These are phyloP conservation scores for Octonoba sinensis DNA, from an alignment of 2,888 invertebrate species.

Conservation along the genomic window DNA sequence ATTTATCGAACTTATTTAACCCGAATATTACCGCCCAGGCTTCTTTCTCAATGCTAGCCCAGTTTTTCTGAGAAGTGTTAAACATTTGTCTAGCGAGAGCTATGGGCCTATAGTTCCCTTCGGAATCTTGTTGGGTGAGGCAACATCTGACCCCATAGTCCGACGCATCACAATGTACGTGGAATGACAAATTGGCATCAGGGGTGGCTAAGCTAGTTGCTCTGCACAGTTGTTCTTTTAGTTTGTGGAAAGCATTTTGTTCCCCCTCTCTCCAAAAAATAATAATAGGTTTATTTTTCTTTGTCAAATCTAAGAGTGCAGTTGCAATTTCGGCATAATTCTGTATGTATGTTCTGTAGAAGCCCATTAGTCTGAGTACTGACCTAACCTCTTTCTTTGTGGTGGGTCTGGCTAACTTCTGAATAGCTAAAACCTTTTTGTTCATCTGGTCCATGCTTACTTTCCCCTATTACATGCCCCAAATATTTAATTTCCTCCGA, in stretches of 20 bases:
- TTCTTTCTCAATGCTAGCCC: too few relatives aligned
- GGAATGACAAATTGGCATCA: background rate
- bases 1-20: too few relatives aligned
- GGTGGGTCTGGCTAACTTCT: background rate
- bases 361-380: background rate
- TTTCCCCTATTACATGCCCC: background rate
- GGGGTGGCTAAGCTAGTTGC: background rate
- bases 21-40: too few relatives aligned
- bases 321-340: slow-evolving; percentile 7
- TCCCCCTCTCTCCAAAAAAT: background rate
- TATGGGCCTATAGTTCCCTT: too few relatives aligned
- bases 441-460: slow-evolving; percentile 4
- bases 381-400: background rate
- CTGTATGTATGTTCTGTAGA: background rate
- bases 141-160: background rate
- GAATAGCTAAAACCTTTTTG: background rate
- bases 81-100: too few relatives aligned
- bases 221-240: background rate
- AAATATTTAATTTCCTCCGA: background rate
- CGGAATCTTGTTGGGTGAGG: background rate
- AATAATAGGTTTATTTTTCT: background rate
- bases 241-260: background rate
- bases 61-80: too few relatives aligned
- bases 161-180: background rate
- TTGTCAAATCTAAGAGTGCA: background rate